Conservation (phyloP, 2,888 invertebrate genomes). For the Habroteleia sp. region DNA sequence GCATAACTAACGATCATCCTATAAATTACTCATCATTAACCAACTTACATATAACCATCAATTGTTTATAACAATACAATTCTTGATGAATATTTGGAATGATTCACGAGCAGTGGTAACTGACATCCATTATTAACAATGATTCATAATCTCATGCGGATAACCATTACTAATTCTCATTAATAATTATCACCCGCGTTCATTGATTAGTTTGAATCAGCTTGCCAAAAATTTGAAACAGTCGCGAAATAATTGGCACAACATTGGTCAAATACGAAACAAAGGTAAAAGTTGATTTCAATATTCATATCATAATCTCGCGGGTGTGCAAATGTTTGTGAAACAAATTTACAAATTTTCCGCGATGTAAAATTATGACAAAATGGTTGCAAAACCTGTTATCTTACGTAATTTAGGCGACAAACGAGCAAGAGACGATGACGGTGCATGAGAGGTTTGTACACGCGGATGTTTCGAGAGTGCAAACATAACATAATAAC, state of each 20-base stretch:
- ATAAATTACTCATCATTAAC: slow-evolving; percentile 1
- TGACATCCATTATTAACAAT: slow-evolving; percentile 1
- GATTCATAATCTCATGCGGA: background rate
- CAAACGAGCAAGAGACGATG: slow-evolving; percentile 53
- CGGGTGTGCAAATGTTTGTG: slow-evolving; percentile 26
- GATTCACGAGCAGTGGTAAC: background rate
- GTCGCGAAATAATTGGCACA: background rate
- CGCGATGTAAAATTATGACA: slow-evolving; percentile 39
- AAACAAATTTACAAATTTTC: slow-evolving; percentile 51
- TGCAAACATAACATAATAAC: slow-evolving; percentile 59
- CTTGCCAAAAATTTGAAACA: background rate
- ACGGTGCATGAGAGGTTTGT: slow-evolving; percentile 55
- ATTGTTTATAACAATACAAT: slow-evolving; percentile 1
- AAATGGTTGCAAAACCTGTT: slow-evolving; percentile 54
- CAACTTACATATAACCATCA: background rate
- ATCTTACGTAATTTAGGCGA: slow-evolving; percentile 50
- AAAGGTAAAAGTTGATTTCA: slow-evolving; percentile 25
- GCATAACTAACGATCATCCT: slow-evolving; percentile 1
- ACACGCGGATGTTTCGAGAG: slow-evolving; percentile 51
- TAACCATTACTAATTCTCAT: background rate
- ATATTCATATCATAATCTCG: slow-evolving; percentile 33
- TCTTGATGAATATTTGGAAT: slow-evolving; percentile 3
- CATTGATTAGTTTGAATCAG: background rate
- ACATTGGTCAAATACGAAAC: background rate
- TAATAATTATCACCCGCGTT: background rate